These are phyloP conservation scores for Eurytoma adleriae DNA, from an alignment of 2,888 invertebrate genomes.

Conservation along the genomic window DNA sequence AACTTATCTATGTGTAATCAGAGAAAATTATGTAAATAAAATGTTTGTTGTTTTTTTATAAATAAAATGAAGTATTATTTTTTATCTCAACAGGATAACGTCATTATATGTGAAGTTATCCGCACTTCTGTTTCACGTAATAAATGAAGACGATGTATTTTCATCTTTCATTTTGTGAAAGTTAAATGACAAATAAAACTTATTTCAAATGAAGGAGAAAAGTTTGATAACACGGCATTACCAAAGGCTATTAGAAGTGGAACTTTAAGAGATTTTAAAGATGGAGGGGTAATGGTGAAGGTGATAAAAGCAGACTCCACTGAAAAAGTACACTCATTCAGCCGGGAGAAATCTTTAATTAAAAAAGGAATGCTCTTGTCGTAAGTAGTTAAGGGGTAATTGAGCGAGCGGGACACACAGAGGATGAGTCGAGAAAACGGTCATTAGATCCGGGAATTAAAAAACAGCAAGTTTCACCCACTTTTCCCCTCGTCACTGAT, in stretches of 20 bases:
- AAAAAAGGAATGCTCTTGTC: conserved; percentile 44
- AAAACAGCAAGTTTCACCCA: not conserved
- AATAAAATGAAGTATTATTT: too few species aligned
- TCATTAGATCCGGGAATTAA: conserved; percentile 33
- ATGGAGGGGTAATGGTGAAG: not conserved
- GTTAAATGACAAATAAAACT: not conserved
- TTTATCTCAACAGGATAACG: too few species aligned
- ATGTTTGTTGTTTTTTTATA: too few species aligned
- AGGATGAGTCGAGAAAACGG: conserved; percentile 25
- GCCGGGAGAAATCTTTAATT: conserved; percentile 39
- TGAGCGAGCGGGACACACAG: conserved; percentile 7
- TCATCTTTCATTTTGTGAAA: not conserved
- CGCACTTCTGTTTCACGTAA: too few species aligned
- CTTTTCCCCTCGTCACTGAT: not conserved
- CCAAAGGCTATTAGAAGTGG: conserved; percentile 7
- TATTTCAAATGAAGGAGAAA: not conserved
- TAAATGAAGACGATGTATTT: too few species aligned
- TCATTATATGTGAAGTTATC: too few species aligned
- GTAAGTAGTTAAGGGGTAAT: conserved; percentile 43
- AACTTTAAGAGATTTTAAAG: conserved; percentile 16
- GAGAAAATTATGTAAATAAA: too few species aligned
- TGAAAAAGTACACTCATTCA: conserved; percentile 14
- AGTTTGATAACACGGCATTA: conserved; percentile 2
- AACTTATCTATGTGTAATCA: too few species aligned
- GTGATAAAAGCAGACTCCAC: conserved; percentile 20